Evolutionary conservation across 2,113 vertebrate species (phyloP), one percentile per base, ranked within the genome.

Genomic region (Tylochromis polylepis): DNA sequence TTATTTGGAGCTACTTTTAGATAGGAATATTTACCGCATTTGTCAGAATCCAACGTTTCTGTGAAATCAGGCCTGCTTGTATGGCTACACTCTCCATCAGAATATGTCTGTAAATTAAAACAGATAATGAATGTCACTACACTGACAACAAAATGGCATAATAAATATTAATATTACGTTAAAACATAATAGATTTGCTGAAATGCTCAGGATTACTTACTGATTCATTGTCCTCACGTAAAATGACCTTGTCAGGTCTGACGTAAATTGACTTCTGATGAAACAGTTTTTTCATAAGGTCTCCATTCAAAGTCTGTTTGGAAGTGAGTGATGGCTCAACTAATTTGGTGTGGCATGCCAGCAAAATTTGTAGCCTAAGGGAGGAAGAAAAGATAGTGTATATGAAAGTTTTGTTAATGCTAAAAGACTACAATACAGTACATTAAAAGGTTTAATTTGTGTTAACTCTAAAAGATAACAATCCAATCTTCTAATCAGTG

Each of bases 261-360:
- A 70, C 81, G 70, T 70, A 83, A 70, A 83, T 70, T n/a, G 81
- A 83, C 82, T 83, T 83, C 49, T 82, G 81, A 38, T 82, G 27
- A 55, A 82, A 82, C 12, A 36, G 59, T 53, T 82, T 82, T 67
- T 83, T 83, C 49, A 67, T 3, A 16, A 83, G 82, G 22, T 29
- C 36, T 75, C 81, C 60, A 27, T 11, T 83, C 34, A 83, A 29
- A 70, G 8, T 83, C 14, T 83, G 49, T 18, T n/a, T 70, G n/a
- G 62, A 15, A 15, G 34, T 72, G 14, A 83, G 82, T 15, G 65
- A 58, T 29, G 65, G 82, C 24, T 83, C 82, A n/a, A 83, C 51
- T 5, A 75, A 36, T n/a, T 75, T 83, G 53, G 27, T 75, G 65
- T 75, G 20, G 53, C 82, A 83, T 6, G 82, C n/a, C n/a, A n/a